phyloP scores from a whole-genome alignment of 2,888 invertebrate genomes.

The Torymus texanus region DNA sequence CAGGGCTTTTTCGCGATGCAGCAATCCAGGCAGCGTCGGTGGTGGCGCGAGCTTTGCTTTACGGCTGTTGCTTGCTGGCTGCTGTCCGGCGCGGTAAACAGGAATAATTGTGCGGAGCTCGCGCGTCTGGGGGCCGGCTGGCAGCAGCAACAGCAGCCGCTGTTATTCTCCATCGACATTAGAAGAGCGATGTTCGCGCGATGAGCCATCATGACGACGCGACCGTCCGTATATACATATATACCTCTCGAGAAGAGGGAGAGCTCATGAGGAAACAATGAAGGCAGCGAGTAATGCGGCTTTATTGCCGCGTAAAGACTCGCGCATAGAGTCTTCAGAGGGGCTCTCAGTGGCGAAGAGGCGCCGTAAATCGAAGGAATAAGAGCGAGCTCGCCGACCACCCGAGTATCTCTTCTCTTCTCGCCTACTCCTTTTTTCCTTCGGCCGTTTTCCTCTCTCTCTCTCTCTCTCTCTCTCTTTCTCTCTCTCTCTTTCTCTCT shows the following conservation, averaged over 20 bases:
- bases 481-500: background rate
- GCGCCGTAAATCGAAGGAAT: conserved; percentile 39
- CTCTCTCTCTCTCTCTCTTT: conserved; percentile 2
- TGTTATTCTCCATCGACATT: conserved; percentile 48
- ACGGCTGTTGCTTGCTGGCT: conserved; percentile 2
- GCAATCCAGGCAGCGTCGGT: background rate
- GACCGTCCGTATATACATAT: conserved; percentile 10
- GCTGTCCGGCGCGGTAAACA: conserved; percentile 62
- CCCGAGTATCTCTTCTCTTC: conserved; percentile 22
- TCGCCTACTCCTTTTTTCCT: conserved; percentile 31
- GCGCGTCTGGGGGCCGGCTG: conserved; percentile 61
- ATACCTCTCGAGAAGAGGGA: conserved; percentile 29
- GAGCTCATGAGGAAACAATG: conserved; percentile 66
- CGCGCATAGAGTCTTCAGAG: conserved; percentile 53
- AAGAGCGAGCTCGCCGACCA: conserved; percentile 27
- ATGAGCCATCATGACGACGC: conserved; percentile 53
- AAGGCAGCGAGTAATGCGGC: conserved; percentile 59
- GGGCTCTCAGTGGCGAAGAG: background rate
- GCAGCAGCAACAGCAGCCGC: conserved; percentile 50
- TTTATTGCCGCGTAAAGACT: conserved; percentile 71
- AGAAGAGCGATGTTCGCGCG: conserved; percentile 9
- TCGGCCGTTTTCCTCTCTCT: background rate
- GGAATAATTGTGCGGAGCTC: conserved; percentile 69
- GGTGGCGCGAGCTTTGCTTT: conserved; percentile 18
- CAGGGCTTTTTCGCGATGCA: conserved; percentile 8